phyloP scores from a whole-genome alignment of 2,888 invertebrate species.

The Athalia rosae region DNA sequence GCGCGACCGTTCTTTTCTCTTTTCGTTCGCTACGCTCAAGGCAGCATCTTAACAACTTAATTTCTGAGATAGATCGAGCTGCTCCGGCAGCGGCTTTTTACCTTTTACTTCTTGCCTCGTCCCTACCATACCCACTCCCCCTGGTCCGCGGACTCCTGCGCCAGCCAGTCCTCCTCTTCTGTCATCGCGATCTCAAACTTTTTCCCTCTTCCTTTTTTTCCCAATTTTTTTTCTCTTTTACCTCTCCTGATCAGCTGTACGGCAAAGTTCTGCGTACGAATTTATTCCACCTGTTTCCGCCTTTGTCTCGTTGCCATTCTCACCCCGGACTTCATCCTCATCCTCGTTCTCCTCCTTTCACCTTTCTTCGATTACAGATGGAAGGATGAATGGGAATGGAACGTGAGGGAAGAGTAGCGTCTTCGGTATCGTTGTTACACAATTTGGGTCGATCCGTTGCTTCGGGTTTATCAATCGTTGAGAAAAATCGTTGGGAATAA shows the following conservation, averaged over 20 bases:
- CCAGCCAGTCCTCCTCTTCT: constrained; percentile 25
- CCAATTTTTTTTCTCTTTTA: background rate
- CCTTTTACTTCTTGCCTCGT: constrained; percentile 30
- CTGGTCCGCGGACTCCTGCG: constrained; percentile 7
- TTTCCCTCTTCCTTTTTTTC: constrained; percentile 8
- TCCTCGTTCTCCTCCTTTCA: no score
- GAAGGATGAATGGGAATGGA: no score
- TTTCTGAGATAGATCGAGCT: constrained; percentile 62
- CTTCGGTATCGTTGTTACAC: no score
- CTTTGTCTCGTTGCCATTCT: no score
- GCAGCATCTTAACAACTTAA: constrained; percentile 68
- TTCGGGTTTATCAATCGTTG: background rate
- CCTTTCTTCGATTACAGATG: no score
- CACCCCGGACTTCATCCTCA: no score
- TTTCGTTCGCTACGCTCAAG: constrained; percentile 61
- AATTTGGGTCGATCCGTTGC: background rate
- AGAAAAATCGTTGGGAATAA: background rate
- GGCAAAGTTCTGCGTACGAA: no score
- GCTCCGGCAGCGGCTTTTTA: constrained; percentile 30
- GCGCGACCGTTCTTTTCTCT: constrained; percentile 50
- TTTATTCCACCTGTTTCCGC: no score
- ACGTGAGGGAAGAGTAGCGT: no score
- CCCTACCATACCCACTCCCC: constrained; percentile 16
- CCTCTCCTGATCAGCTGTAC: background rate
- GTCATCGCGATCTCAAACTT: no score